These are phyloP conservation scores for Mormyrops boulengeri DNA, from an alignment of 2,797 vertebrate genomes.

Conservation along the genomic window DNA sequence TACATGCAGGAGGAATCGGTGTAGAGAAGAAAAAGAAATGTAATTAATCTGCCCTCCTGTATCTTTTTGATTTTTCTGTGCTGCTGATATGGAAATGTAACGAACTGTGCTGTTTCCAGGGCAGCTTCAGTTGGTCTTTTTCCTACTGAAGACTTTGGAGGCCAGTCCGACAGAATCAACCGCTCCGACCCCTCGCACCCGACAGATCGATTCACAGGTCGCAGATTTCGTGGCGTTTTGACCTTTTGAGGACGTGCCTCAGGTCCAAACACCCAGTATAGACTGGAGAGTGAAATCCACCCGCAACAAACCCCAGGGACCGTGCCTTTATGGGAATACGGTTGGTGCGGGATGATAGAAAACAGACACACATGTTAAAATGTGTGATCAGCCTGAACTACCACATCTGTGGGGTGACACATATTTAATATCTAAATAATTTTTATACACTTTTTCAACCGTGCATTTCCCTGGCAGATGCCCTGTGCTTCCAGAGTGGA, in stretches of 20 bases:
- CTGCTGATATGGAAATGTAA: not conserved
- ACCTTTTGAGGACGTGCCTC: not conserved
- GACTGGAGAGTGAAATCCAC: not conserved
- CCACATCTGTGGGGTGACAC: not conserved
- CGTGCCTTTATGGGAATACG: not conserved
- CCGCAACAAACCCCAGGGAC: not conserved
- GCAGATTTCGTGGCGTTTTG: not conserved
- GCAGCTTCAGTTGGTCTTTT: not conserved
- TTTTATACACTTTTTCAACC: not conserved
- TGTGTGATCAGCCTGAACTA: not conserved
- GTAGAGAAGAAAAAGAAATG: not conserved
- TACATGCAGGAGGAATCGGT: not conserved
- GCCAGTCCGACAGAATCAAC: not conserved
- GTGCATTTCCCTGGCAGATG: not conserved
- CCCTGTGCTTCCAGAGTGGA: not conserved
- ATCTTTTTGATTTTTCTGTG: not conserved
- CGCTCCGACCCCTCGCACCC: not conserved
- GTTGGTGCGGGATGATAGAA: not conserved
- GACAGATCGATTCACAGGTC: not conserved
- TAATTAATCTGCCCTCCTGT: not conserved
- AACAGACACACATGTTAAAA: not conserved
- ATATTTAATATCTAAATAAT: not conserved
- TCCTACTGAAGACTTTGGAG: not conserved
- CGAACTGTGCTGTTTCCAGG: not conserved
- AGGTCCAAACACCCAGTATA: not conserved